phyloP scores from a whole-genome alignment of 2,113 vertebrate genomes.

The Panthera leo region DNA sequence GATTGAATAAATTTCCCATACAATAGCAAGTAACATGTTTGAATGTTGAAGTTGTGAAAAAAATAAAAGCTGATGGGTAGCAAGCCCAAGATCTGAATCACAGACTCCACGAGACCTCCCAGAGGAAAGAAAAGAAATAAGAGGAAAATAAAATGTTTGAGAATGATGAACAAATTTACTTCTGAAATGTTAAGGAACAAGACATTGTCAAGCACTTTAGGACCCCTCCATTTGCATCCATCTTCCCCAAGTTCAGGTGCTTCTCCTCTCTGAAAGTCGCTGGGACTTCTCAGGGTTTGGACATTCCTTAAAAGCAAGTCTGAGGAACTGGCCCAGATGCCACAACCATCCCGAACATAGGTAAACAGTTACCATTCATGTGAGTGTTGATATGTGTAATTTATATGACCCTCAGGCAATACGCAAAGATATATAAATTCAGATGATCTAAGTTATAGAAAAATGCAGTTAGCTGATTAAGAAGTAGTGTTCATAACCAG shows the following conservation, averaged over 20 bases:
- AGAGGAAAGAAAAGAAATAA: slow-evolving; percentile 22
- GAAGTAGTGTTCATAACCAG: neutral
- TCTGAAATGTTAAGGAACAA: slow-evolving; percentile 29
- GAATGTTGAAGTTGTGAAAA: neutral
- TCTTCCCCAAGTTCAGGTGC: neutral
- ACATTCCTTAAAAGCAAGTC: neutral
- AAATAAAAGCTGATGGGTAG: neutral
- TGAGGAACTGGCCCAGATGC: neutral
- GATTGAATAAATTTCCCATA: neutral
- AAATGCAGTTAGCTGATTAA: slow-evolving; percentile 42
- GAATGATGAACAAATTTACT: slow-evolving; percentile 25
- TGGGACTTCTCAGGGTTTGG: neutral
- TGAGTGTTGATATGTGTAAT: neutral
- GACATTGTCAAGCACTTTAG: neutral
- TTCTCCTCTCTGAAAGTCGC: neutral
- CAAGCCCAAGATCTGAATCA: slow-evolving; percentile 4
- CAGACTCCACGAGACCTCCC: neutral
- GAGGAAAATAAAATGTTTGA: slow-evolving; percentile 13
- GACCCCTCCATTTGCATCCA: neutral
- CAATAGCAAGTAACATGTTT: neutral
- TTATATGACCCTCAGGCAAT: neutral
- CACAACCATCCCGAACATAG: neutral
- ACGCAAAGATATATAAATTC: neutral
- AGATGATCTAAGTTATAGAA: slow-evolving; percentile 47
- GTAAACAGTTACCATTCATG: neutral